Conservation (phyloP, 1,140 invertebrate species). For the Pachypsylla venusta region DNA sequence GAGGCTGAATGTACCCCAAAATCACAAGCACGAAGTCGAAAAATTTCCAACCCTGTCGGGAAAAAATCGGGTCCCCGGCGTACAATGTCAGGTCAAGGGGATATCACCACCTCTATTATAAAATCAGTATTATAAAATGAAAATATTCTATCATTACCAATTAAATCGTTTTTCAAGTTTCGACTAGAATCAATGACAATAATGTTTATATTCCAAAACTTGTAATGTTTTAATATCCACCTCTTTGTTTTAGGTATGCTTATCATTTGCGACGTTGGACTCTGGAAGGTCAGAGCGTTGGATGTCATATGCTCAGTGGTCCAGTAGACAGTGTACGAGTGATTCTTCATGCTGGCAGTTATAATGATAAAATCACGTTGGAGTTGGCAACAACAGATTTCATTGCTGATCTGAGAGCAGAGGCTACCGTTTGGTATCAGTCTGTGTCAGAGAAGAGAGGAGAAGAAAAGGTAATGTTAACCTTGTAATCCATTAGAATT, state of each 20-base stretch:
- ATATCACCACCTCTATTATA: no score
- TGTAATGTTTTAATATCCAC: not conserved
- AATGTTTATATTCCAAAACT: not conserved
- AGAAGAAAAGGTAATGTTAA: conserved; percentile 6
- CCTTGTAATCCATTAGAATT: no score
- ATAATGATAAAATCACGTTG: conserved; percentile 58
- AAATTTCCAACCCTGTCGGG: no score
- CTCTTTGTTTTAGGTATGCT: conserved; percentile 49
- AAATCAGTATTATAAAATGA: no score
- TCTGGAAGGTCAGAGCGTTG: conserved; percentile 54
- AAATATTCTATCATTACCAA: no score
- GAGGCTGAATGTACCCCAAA: no score
- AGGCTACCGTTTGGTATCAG: conserved; percentile 87
- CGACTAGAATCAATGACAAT: not conserved
- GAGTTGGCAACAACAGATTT: conserved; percentile 64
- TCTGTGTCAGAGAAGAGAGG: conserved; percentile 29
- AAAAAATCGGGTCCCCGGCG: no score
- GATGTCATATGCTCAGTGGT: conserved; percentile 46
- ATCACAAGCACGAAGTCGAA: no score
- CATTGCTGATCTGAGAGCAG: conserved; percentile 77
- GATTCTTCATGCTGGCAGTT: conserved; percentile 69
- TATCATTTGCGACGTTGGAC: conserved; percentile 74
- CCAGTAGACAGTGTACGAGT: conserved; percentile 44
- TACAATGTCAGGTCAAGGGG: no score
- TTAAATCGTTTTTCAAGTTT: no score